Percentiles rank a stretch among this genome's conserved stretches.
These are phyloP conservation scores for Scaptomyza flava DNA, from an alignment of 2,888 invertebrate genomes.

Conservation along the genomic window DNA sequence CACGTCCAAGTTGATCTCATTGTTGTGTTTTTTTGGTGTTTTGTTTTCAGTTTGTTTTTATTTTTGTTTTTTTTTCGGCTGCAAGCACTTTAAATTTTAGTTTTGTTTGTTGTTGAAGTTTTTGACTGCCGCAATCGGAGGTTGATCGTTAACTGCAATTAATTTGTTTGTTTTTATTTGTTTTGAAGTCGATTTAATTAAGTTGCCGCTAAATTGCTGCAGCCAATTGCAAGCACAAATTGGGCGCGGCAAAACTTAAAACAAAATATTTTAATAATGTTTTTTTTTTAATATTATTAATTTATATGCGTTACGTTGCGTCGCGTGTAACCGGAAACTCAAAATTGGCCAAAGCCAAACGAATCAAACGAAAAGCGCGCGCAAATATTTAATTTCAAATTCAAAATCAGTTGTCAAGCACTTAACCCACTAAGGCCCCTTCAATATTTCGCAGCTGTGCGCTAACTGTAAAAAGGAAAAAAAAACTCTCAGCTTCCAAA, in stretches of 20 bases:
- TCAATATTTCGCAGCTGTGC: constrained; percentile 49
- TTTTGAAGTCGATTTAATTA: constrained; percentile 55
- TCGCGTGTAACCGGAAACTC: constrained; percentile 47
- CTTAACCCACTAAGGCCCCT: not conserved
- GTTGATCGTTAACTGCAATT: constrained; percentile 77
- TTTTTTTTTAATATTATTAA: constrained; percentile 5
- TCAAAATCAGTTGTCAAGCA: constrained; percentile 23
- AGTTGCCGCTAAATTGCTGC: constrained; percentile 34
- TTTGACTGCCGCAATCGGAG: constrained; percentile 54
- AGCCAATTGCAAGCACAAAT: constrained; percentile 34
- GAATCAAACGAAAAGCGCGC: constrained; percentile 60
- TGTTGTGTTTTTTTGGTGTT: constrained; percentile 20
- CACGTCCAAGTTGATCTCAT: constrained; percentile 56
- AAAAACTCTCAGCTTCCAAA: constrained; percentile 49
- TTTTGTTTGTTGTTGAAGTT: constrained; percentile 15
- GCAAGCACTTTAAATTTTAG: constrained; percentile 41
- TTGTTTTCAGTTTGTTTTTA: constrained; percentile 5
- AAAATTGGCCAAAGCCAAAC: constrained; percentile 49
- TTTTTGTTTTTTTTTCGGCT: constrained; percentile 20
- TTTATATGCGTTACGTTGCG: constrained; percentile 44
- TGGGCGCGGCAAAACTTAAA: constrained; percentile 53
- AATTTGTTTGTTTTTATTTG: constrained; percentile 55
- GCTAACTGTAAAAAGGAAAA: constrained; percentile 15
- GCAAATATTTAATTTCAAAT: constrained; percentile 14
- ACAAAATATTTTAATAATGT: not conserved